These are phyloP conservation scores for Berghia stephanieae DNA, from an alignment of 1,140 invertebrate genomes.

Conservation along the genomic window DNA sequence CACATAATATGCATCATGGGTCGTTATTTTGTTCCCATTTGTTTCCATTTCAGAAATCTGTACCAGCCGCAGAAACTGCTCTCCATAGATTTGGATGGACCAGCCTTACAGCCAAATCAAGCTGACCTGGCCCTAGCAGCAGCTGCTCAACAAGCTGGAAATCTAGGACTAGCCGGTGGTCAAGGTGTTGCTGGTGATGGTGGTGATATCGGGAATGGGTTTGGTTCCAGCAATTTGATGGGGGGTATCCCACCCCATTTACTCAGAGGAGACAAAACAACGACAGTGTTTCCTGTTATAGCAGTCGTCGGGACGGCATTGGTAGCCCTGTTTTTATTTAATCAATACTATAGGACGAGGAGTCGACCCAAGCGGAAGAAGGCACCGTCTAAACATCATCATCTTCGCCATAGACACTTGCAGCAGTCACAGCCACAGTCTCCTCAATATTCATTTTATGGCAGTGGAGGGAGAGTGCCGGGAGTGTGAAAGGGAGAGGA, in stretches of 20 bases:
- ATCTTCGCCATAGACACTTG: too few relatives aligned
- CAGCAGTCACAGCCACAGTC: slow-evolving; percentile 44
- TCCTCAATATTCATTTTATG: slow-evolving; percentile 35
- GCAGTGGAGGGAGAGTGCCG: slow-evolving; percentile 42
- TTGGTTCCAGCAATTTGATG: too few relatives aligned
- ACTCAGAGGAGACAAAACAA: too few relatives aligned
- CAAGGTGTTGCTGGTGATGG: too few relatives aligned
- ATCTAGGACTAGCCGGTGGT: slow-evolving; percentile 14
- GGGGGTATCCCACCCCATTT: too few relatives aligned
- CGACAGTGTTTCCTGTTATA: slow-evolving; percentile 53
- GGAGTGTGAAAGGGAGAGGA: slow-evolving; percentile 44
- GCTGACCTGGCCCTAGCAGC: slow-evolving; percentile 33
- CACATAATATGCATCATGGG: neutral
- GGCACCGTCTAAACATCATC: too few relatives aligned
- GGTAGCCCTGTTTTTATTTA: slow-evolving; percentile 56
- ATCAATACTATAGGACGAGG: slow-evolving; percentile 52
- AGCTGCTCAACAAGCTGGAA: slow-evolving; percentile 18
- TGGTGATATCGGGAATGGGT: too few relatives aligned
- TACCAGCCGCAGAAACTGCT: slow-evolving; percentile 79
- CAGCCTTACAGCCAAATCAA: slow-evolving; percentile 33
- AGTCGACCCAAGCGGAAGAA: slow-evolving; percentile 50
- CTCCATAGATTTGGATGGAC: slow-evolving; percentile 68
- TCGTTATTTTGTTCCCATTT: neutral
- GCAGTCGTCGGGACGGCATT: slow-evolving; percentile 57
- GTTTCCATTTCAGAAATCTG: slow-evolving; percentile 71